phyloP scores from a whole-genome alignment of 2,113 vertebrate genomes.

The Phaethornis superciliosus region DNA sequence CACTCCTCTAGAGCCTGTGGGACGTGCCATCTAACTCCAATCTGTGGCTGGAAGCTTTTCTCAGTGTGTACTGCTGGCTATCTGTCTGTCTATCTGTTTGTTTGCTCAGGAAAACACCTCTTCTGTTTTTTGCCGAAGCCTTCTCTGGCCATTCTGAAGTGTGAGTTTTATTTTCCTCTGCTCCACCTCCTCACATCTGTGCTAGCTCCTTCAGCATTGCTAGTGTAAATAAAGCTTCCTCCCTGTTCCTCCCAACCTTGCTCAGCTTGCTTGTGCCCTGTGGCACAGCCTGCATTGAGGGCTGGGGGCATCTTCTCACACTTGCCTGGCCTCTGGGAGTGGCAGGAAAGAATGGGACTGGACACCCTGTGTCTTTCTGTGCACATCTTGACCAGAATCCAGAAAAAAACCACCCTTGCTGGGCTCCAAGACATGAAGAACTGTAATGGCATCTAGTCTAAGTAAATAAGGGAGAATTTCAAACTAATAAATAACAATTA shows the following conservation, averaged over 20 bases:
- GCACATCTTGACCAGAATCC: not conserved
- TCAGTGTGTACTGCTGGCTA: not conserved
- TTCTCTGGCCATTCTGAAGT: not conserved
- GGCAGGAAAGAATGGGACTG: not conserved
- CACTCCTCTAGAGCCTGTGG: not conserved
- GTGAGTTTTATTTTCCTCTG: not conserved
- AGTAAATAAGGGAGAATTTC: not conserved
- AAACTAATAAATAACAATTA: not conserved
- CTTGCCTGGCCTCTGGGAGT: not conserved
- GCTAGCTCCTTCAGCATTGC: not conserved
- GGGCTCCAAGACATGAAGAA: not conserved
- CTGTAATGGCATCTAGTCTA: not conserved
- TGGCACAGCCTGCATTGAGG: not conserved
- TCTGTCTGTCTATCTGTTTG: not conserved
- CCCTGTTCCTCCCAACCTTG: not conserved
- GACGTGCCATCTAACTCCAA: not conserved
- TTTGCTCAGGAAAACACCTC: not conserved
- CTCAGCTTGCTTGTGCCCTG: not conserved
- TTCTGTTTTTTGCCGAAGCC: not conserved
- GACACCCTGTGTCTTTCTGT: not conserved
- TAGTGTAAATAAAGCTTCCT: not conserved
- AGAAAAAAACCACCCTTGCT: not conserved
- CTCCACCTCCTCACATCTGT: not conserved
- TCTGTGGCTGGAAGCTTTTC: not conserved
- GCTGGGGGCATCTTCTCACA: fast-evolving